These are phyloP conservation scores for Bucco capensis DNA, from an alignment of 2,113 vertebrate species.

Conservation along the genomic window DNA sequence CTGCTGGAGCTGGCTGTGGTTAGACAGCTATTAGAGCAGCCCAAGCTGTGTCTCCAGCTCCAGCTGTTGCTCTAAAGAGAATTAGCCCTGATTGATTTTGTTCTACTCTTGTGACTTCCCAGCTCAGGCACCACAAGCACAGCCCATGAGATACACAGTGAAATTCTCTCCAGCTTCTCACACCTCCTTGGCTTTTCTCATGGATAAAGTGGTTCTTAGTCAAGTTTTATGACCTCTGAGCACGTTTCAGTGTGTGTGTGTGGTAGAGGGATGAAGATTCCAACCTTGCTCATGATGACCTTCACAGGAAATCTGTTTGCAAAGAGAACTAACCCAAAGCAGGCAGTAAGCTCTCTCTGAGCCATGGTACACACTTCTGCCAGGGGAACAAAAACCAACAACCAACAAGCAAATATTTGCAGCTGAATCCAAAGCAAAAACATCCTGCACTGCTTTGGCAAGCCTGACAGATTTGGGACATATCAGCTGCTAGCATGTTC, in stretches of 20 bases:
- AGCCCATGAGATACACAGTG: background rate
- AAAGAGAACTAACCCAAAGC: background rate
- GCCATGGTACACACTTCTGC: rapidly evolving
- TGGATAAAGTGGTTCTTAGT: background rate
- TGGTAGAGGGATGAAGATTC: background rate
- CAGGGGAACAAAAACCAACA: background rate
- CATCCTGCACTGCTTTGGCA: background rate
- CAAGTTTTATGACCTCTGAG: background rate
- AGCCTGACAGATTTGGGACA: background rate
- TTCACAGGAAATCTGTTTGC: background rate
- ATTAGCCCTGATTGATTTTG: background rate
- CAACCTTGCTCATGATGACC: background rate
- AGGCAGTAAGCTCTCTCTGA: background rate
- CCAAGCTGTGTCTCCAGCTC: background rate
- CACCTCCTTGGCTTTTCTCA: background rate
- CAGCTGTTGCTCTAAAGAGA: background rate
- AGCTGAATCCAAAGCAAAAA: background rate
- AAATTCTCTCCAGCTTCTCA: background rate
- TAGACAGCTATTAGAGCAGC: background rate
- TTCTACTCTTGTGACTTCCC: background rate
- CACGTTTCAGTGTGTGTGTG: background rate
- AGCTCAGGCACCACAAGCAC: background rate
- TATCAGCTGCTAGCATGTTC: background rate
- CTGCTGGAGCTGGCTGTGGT: background rate
- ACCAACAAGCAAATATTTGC: background rate